These are phyloP conservation scores for Cyrtorhinus lividipennis DNA, from an alignment of 1,140 invertebrate genomes.

Conservation along the genomic window DNA sequence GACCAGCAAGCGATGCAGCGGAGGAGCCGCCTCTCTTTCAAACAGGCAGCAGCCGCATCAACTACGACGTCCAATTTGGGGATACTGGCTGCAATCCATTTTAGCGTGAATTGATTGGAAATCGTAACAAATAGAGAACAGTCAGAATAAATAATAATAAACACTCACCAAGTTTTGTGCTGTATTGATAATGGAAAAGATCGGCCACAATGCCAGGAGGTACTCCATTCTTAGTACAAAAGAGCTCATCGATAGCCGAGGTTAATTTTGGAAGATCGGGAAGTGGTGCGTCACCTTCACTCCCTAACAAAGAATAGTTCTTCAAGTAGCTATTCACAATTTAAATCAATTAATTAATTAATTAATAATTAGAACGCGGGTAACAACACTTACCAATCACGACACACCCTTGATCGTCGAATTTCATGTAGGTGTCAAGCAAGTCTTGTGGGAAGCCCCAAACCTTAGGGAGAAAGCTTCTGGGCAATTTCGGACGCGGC, in stretches of 20 bases:
- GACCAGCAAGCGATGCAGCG: constrained; percentile 33
- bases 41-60: constrained; percentile 26
- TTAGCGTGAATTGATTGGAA: too few relatives aligned
- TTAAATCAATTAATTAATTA: too few relatives aligned
- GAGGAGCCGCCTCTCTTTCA: constrained; percentile 29
- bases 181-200: constrained; percentile 33
- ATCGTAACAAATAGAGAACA: too few relatives aligned
- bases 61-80: constrained; percentile 27
- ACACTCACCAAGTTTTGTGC: constrained; percentile 19
- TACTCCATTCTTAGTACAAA: constrained; percentile 29
- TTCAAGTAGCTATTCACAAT: too few relatives aligned
- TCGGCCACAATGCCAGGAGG: constrained; percentile 33
- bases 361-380: too few relatives aligned
- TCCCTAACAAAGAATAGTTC: constrained; percentile 21
- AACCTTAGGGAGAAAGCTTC: constrained; percentile 32
- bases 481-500: constrained; percentile 30
- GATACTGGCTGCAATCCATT: constrained; percentile 29
- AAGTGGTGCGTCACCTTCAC: constrained; percentile 16
- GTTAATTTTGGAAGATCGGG: constrained; percentile 27
- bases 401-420: constrained; percentile 30
- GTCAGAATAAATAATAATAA: too few relatives aligned
- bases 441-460: constrained; percentile 33
- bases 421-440: constrained; percentile 32
- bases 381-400: constrained; percentile 28
- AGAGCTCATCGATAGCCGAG: constrained; percentile 34